Evolutionary conservation across 2,113 vertebrate genomes (phyloP).

Genomic region (Percopsis transmontana): DNA sequence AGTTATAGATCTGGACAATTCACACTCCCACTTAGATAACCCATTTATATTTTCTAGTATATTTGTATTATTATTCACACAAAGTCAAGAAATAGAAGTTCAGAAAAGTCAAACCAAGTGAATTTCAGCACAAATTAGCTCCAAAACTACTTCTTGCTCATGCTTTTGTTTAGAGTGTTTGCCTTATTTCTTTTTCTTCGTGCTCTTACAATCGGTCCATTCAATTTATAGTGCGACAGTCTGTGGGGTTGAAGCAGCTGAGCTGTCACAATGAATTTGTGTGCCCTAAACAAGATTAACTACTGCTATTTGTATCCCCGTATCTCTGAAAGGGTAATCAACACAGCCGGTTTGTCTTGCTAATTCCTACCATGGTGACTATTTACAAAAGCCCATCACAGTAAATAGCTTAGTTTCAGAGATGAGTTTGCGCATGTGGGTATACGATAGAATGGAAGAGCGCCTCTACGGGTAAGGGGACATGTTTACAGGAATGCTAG

Average conservation of each 20-base stretch:
- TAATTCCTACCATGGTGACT: slow-evolving; percentile 73
- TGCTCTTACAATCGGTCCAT: slow-evolving; percentile 57
- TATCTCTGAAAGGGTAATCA: slow-evolving; percentile 72
- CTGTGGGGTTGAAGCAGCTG: slow-evolving; percentile 58
- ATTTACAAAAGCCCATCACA: slow-evolving; percentile 59
- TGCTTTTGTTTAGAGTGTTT: slow-evolving; percentile 26
- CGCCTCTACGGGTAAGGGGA: background rate
- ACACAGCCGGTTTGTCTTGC: slow-evolving; percentile 62
- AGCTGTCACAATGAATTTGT: slow-evolving; percentile 76
- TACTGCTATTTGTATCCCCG: slow-evolving; percentile 76
- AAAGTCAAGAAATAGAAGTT: slow-evolving; percentile 45
- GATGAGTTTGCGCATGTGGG: slow-evolving; percentile 17
- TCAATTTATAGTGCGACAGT: slow-evolving; percentile 66
- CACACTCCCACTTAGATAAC: slow-evolving; percentile 43
- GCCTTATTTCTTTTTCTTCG: slow-evolving; percentile 39
- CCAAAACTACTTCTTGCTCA: slow-evolving; percentile 35
- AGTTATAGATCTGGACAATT: slow-evolving; percentile 36
- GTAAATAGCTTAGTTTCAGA: slow-evolving; percentile 48
- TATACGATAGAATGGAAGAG: background rate
- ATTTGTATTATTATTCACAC: slow-evolving; percentile 1
- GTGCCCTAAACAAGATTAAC: slow-evolving; percentile 79
- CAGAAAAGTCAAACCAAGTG: slow-evolving; percentile 45
- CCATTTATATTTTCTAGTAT: slow-evolving; percentile 35
- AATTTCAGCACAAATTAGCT: slow-evolving; percentile 42
- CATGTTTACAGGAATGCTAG: background rate